Evolutionary conservation across 37 sponge, comb jelly and placozoan species (phyloP).

Genomic region (Spongilla lacustris): DNA sequence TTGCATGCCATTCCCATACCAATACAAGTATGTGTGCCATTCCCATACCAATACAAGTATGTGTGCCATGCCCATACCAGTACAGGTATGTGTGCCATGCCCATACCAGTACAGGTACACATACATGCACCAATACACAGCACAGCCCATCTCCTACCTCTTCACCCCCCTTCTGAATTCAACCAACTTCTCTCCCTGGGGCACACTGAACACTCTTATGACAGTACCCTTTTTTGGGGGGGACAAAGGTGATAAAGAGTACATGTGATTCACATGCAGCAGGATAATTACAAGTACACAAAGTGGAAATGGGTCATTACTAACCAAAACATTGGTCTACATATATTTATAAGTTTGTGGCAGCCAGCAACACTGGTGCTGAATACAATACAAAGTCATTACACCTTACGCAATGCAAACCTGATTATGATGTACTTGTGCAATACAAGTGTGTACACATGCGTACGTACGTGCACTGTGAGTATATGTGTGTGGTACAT

Average conservation of each 20-base stretch:
- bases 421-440: too few species aligned
- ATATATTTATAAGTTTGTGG: too few species aligned
- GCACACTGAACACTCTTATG: constrained; percentile 93
- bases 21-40: too few species aligned
- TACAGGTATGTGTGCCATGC: not conserved
- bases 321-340: too few species aligned
- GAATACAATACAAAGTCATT: too few species aligned
- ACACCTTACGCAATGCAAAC: too few species aligned
- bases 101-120: not conserved
- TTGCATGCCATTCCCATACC: too few species aligned
- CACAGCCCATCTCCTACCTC: constrained; percentile 32
- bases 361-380: too few species aligned
- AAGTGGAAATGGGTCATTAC: too few species aligned
- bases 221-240: constrained; percentile 99
- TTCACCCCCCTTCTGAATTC: constrained; percentile 98
- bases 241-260: not conserved
- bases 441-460: too few species aligned
- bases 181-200: constrained; percentile 86
- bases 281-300: not conserved
- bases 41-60: too few species aligned
- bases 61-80: not conserved
- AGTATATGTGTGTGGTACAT: not conserved
- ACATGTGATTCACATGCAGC: not conserved
- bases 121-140: constrained; percentile 13
- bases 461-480: not conserved